These are phyloP conservation scores for Tupaia tana DNA, from an alignment of 2,113 vertebrate genomes.

Conservation along the genomic window DNA sequence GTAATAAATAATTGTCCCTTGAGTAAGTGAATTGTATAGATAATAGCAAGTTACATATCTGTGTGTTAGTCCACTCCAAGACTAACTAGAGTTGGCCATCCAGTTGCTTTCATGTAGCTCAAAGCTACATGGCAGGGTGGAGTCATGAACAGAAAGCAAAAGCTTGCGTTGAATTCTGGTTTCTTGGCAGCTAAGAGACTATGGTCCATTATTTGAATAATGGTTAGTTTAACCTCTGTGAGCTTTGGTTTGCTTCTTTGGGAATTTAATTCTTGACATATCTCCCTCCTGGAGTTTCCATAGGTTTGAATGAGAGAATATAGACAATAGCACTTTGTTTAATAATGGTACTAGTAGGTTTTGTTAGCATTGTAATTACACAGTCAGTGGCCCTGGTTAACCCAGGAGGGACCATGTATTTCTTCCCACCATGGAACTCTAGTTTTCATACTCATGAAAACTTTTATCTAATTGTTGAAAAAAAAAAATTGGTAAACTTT, in stretches of 20 bases:
- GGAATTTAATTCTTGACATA: not conserved
- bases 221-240: not conserved
- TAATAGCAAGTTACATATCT: not conserved
- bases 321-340: not conserved
- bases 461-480: constrained; percentile 19
- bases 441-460: not conserved
- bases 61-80: not conserved
- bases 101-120: not conserved
- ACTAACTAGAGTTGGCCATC: not conserved
- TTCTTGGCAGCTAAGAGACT: not conserved
- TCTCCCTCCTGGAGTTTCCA: not conserved
- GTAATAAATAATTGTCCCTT: not conserved
- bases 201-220: not conserved
- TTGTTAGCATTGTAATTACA: not conserved
- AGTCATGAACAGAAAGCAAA: not conserved
- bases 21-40: not conserved
- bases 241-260: not conserved
- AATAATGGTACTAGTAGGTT: not conserved
- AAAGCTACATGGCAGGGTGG: not conserved
- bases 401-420: not conserved
- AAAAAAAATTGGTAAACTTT: constrained; percentile 12
- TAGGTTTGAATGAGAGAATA: not conserved
- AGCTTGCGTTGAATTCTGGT: not conserved
- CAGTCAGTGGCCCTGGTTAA: not conserved
- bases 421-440: not conserved